Evolutionary conservation across 2,888 invertebrate genomes (phyloP), one percentile per base, ranked within the genome.

Genomic region (Parnassius glacialis): DNA sequence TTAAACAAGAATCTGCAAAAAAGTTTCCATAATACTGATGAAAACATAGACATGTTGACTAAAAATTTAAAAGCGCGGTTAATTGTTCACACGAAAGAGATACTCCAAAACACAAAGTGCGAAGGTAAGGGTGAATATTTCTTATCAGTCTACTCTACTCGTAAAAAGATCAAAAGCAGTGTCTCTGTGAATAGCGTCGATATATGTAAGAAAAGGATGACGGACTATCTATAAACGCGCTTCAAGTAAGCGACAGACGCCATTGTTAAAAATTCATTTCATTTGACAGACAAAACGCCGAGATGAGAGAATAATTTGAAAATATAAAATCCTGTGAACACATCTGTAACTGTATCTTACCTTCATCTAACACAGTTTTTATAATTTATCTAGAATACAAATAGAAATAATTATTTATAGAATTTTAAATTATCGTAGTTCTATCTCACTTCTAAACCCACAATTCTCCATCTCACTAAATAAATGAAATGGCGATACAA

Each of bases 141-240:
- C 85, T 86, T 90, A 90, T 87, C 88, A 87, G 83, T 86, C 85
- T 87, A 80, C 84, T 84, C 87, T 83, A 77, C 87, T 89, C 88
- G 84, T 85, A 84, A 87, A 85, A 90, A 90, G 87, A 90, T 88
- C 87, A 86, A 87, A 85, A 84, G 83, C 83, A 80, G 86, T 83
- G 84, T 86, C 87, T 86, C 87, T 82, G 75, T 85, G 85, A 85
- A 84, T 83, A 87, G 85, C 69, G 73, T 85, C 85, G 85, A 90
- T 89, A 85, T 86, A 86, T 84, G 92, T 84, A 86, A 90, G 92
- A 92, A 91, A 92, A 92, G 92, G 92, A 92, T 91, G 90, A 92
- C 90, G 87, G 86, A 90, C 84, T 85, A 79, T 81, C 83, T 86
- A 82, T 78, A 84, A 79, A 85, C 80, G 84, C 86, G 85, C 81